Evolutionary conservation across 2,113 vertebrate species (phyloP), one percentile per base, ranked within the genome.

Genomic region (Rhizomys pruinosus): DNA sequence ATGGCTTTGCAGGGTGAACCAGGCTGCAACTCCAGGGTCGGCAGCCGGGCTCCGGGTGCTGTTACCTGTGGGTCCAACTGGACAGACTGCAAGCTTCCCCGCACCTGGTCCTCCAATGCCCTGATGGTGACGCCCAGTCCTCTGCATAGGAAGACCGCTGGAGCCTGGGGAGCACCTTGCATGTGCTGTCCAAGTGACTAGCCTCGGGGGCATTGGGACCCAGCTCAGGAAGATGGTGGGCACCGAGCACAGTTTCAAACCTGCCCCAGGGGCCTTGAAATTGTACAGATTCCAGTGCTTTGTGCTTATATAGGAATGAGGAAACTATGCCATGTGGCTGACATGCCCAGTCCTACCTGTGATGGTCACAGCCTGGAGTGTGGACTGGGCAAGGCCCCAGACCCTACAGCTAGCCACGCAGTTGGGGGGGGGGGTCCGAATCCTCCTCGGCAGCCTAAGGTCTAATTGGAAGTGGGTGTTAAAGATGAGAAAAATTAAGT

Each of bases 391-490:
- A 39, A 19, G 69, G n/a, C 29, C n/a, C 57, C 61, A 20, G 61
- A 13, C 29, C 72, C 0, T 29, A 20, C 2, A 12, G 7, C 29
- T 34, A 32, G 6, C 9, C 37, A 4, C 23, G 59, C 11, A 19
- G 44, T 59, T 3, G 7, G 3, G 3, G 52, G 73, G 22, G 80
- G n/a, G n/a, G n/a, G n/a, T n/a, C n/a, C n/a, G n/a, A n/a, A n/a
- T n/a, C n/a, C n/a, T 32, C 61, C 32, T 7, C 11, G 3, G 32
- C 61, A 1, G 2, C 1, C 44, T 20, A 11, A 4, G 0, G 63
- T 37, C 86, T 72, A 32, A 85, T 27, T 52, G 92, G 78, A 87
- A 64, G 71, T 61, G 84, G 72, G 39, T 42, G 91, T 68, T 82
- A 17, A 64, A 61, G 47, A 92, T 29, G 77, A 95, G 89, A 84